These are phyloP conservation scores for Herminia tarsipennalis DNA, from an alignment of 2,888 invertebrate genomes.

Conservation along the genomic window DNA sequence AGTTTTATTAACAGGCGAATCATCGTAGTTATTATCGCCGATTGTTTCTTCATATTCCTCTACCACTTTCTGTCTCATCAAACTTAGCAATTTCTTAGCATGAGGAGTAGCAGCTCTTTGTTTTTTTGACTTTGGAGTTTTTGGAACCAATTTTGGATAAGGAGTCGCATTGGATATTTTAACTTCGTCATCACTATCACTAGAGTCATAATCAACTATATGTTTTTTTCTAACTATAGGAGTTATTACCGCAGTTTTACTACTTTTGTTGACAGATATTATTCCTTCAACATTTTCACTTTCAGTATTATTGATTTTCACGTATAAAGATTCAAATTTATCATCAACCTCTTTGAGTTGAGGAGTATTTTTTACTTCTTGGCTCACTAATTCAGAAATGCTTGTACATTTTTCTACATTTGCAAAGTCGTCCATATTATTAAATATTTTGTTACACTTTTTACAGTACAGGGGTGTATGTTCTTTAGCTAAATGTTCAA, in stretches of 20 bases:
- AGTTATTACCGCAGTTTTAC: constrained; percentile 75
- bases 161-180: constrained; percentile 50
- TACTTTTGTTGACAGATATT: constrained; percentile 61
- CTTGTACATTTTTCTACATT: constrained; percentile 71
- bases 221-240: constrained; percentile 67
- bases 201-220: constrained; percentile 76
- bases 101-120: constrained; percentile 72
- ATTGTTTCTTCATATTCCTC: constrained; percentile 62
- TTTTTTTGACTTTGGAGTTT: constrained; percentile 64
- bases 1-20: constrained; percentile 49
- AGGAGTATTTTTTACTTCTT: constrained; percentile 21
- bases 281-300: constrained; percentile 65
- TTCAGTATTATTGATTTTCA: constrained; percentile 56
- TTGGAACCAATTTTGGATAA: constrained; percentile 56
- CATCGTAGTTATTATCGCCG: constrained; percentile 49
- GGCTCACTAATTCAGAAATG: constrained; percentile 66
- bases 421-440: constrained; percentile 68
- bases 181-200: constrained; percentile 59
- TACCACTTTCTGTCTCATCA: constrained; percentile 63
- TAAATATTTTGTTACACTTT: constrained; percentile 70
- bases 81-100: constrained; percentile 61
- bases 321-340: constrained; percentile 71
- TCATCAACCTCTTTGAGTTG: constrained; percentile 55
- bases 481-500: constrained; percentile 62
- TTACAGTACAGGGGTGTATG: constrained; percentile 73